Base-by-base conservation (phyloP, 2,888 invertebrate species). In the Epirrhoe tristata region DNA sequence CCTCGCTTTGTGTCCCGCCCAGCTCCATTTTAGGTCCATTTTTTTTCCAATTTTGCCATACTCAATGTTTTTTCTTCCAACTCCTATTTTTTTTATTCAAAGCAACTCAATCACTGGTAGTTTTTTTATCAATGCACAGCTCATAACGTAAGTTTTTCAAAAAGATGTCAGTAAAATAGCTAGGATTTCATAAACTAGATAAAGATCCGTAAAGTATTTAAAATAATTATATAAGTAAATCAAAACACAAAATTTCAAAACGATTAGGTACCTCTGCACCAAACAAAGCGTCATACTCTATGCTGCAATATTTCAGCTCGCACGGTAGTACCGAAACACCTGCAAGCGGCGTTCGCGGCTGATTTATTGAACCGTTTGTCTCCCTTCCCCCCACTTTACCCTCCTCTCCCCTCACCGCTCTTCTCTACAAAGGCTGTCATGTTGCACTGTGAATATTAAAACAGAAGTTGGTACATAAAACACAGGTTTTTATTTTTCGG, bases 321-420 rank as follows among this genome's bases (percentile, higher is more conserved):
- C 76, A 77, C 78, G 75, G 74, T 74, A 54, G 58, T 53, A 60
- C 39, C 68, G 61, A 82, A 83, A 82, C 88, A 90, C 88, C 91
- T 90, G 91, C 88, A 84, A 70, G 81, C 82, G 83, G 84, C 83
- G 68, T 64, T 81, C 81, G 81, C 78, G 77, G 76, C 81, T 89
- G 90, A 91, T 89, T 90, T 90, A 90, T 89, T 75, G 78, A 74
- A 70, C 80, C 82, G 84, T 87, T 85, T 84, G 84, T 87, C 81
- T 72, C 76, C 7, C 74, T 72, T 59, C 71, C 67, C 73, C 53
- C 58, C 55, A 54, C 16, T n/a, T 10, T 12, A 14, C 51, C 55
- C 48, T 12, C 36, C 16, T 7, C 34, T 5, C 58, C 32, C 24
- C 43, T 48, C 24, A 14, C 34, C 12, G 17, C 39, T 39, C 34